A percentile compares a stretch with the other conserved stretches of the same genome.
These are phyloP conservation scores for Metellina segmentata DNA, from an alignment of 2,888 invertebrate species.

Conservation along the genomic window DNA sequence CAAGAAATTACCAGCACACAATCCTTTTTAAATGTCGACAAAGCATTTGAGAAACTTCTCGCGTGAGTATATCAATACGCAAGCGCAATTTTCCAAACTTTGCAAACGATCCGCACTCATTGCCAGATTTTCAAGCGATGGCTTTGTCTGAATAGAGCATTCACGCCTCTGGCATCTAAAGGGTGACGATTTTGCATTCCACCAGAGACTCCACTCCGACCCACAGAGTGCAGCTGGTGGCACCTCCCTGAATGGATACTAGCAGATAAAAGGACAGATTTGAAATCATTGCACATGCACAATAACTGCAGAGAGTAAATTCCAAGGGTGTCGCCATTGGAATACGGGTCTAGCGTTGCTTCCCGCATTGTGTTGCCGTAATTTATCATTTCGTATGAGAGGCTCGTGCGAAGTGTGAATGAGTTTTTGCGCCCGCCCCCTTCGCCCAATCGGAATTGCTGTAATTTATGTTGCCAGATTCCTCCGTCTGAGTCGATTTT, in stretches of 20 bases:
- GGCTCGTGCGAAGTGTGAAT: constrained; percentile 8
- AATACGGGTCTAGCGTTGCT: constrained; percentile 11
- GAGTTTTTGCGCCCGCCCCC: constrained; percentile 8
- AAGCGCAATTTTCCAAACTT: background rate
- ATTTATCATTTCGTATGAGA: constrained; percentile 37
- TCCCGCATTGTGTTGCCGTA: background rate
- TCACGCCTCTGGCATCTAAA: constrained; percentile 8
- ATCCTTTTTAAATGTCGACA: too few relatives aligned
- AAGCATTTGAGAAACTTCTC: background rate
- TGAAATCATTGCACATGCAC: constrained; percentile 38
- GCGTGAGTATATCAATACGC: background rate
- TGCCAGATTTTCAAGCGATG: constrained; percentile 2
- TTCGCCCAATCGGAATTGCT: too few relatives aligned
- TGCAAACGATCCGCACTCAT: constrained; percentile 16
- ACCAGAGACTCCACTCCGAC: too few relatives aligned
- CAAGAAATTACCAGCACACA: too few relatives aligned
- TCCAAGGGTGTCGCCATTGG: constrained; percentile 16
- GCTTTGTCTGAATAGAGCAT: background rate
- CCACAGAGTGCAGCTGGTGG: constrained; percentile 28
- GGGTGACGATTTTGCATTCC: constrained; percentile 38
- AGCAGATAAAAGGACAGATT: constrained; percentile 31
- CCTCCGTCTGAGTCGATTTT: background rate
- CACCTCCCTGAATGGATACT: background rate
- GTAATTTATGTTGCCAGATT: background rate
- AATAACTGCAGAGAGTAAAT: constrained; percentile 33